phyloP scores from a whole-genome alignment of 2,797 vertebrate genomes.

The Urophycis tenuis region DNA sequence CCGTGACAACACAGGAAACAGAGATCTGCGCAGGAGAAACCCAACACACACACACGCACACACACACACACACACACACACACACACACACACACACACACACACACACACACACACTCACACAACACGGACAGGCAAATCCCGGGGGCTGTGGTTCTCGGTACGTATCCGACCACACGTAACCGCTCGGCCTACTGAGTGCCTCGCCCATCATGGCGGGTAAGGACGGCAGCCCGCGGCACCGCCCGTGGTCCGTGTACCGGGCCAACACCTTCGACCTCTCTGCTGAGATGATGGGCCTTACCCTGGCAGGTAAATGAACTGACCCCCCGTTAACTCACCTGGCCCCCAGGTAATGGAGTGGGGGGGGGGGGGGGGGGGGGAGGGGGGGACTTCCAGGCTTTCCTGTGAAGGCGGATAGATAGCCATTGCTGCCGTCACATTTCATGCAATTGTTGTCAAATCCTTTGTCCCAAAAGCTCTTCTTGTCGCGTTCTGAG shows the following conservation, averaged over 20 bases:
- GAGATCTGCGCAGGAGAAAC: slow-evolving; percentile 3
- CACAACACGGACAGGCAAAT: neutral
- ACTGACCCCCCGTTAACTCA: slow-evolving; percentile 38
- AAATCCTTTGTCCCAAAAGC: neutral
- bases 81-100: neutral
- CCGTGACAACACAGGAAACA: slow-evolving; percentile 15
- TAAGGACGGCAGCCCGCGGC: slow-evolving; percentile 90
- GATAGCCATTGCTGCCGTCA: too few relatives aligned
- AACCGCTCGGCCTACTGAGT: neutral
- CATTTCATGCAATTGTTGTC: too few relatives aligned
- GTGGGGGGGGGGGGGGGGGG: too few relatives aligned
- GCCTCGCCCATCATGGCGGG: slow-evolving; percentile 79
- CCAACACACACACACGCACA: neutral
- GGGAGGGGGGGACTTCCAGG: slow-evolving; percentile 4
- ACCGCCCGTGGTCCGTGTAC: slow-evolving; percentile 86
- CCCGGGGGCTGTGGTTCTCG: neutral
- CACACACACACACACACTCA: neutral
- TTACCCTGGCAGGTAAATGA: slow-evolving; percentile 83
- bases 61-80: neutral
- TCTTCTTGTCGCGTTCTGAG: slow-evolving; percentile 11
- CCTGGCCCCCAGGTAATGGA: neutral
- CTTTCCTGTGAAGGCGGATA: neutral
- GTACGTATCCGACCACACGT: neutral
- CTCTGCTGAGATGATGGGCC: slow-evolving; percentile 88
- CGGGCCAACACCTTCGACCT: slow-evolving; percentile 92